Conservation (phyloP, 2,888 invertebrate species). For the Andricus quercusramuli region DNA sequence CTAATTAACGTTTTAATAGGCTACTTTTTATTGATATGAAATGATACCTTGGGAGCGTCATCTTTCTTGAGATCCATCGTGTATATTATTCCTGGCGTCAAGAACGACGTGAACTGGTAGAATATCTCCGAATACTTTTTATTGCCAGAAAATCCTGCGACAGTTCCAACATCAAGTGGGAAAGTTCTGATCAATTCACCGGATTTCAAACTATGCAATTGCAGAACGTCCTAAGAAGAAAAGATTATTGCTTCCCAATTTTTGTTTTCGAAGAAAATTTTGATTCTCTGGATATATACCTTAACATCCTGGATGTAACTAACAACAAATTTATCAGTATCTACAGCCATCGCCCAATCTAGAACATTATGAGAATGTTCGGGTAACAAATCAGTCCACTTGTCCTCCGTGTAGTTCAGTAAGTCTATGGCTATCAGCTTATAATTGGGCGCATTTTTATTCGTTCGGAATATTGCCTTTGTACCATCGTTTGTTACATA, state of each 20-base stretch:
- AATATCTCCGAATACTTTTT: slow-evolving; percentile 93
- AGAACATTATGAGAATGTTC: slow-evolving; percentile 93
- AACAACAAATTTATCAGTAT: slow-evolving; percentile 91
- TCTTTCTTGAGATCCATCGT: slow-evolving; percentile 88
- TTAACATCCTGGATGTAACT: slow-evolving; percentile 97
- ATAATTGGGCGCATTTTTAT: slow-evolving; percentile 96
- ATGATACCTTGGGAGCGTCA: slow-evolving; percentile 73
- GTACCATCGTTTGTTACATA: slow-evolving; percentile 94
- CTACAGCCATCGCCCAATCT: slow-evolving; percentile 92
- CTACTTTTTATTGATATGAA: slow-evolving; percentile 9
- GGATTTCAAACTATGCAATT: slow-evolving; percentile 87
- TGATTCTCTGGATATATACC: slow-evolving; percentile 79
- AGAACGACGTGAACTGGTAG: slow-evolving; percentile 95
- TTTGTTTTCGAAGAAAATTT: neutral
- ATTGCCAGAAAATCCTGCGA: slow-evolving; percentile 91
- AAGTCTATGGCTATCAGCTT: slow-evolving; percentile 92
- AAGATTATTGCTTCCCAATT: neutral
- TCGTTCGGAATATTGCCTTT: slow-evolving; percentile 92
- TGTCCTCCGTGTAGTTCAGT: slow-evolving; percentile 84
- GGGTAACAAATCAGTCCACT: slow-evolving; percentile 91
- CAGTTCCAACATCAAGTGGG: slow-evolving; percentile 91
- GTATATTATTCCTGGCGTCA: slow-evolving; percentile 93
- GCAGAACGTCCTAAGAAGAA: slow-evolving; percentile 86
- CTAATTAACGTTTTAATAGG: too few species aligned
- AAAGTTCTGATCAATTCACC: slow-evolving; percentile 88